Evolutionary conservation across 2,888 invertebrate genomes (phyloP).

Genomic region (Tenthredo amoena): DNA sequence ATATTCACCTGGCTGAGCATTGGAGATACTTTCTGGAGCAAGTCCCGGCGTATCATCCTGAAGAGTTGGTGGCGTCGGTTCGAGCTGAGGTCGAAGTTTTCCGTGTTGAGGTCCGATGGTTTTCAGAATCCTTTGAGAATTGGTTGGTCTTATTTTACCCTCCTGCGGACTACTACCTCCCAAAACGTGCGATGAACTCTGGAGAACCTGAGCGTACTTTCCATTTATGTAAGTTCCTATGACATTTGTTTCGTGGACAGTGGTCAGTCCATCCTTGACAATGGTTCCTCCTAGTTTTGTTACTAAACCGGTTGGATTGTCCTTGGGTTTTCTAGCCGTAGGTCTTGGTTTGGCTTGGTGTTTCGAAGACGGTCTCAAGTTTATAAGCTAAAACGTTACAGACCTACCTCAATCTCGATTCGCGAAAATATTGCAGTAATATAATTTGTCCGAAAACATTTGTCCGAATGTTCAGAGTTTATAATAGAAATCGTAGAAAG

Average conservation of each 20-base stretch:
- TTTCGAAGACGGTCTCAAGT: slow-evolving; percentile 86
- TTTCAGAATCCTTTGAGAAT: slow-evolving; percentile 86
- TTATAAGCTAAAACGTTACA: slow-evolving; percentile 79
- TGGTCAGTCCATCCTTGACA: slow-evolving; percentile 90
- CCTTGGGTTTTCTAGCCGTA: slow-evolving; percentile 80
- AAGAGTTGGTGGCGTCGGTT: slow-evolving; percentile 83
- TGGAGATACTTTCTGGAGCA: slow-evolving; percentile 81
- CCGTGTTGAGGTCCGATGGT: slow-evolving; percentile 85
- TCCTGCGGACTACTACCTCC: slow-evolving; percentile 71
- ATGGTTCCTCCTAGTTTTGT: slow-evolving; percentile 92
- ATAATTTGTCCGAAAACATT: not conserved
- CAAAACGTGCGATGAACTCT: slow-evolving; percentile 88
- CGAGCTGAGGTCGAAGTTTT: slow-evolving; percentile 79
- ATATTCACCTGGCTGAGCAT: slow-evolving; percentile 76
- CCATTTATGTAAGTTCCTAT: slow-evolving; percentile 93
- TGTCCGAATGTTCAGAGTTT: not conserved
- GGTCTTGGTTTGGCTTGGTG: slow-evolving; percentile 79
- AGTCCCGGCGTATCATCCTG: slow-evolving; percentile 81
- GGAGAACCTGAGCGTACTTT: slow-evolving; percentile 92
- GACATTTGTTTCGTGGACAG: slow-evolving; percentile 93
- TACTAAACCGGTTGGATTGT: slow-evolving; percentile 89
- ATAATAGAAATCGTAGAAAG: not conserved
- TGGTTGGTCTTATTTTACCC: slow-evolving; percentile 84
- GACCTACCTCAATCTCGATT: slow-evolving; percentile 43
- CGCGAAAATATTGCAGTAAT: slow-evolving; percentile 23